Percentiles rank a stretch among this genome's conserved stretches.
phyloP scores from a whole-genome alignment of 2,797 vertebrate species.

The Enteromius radiatus region DNA sequence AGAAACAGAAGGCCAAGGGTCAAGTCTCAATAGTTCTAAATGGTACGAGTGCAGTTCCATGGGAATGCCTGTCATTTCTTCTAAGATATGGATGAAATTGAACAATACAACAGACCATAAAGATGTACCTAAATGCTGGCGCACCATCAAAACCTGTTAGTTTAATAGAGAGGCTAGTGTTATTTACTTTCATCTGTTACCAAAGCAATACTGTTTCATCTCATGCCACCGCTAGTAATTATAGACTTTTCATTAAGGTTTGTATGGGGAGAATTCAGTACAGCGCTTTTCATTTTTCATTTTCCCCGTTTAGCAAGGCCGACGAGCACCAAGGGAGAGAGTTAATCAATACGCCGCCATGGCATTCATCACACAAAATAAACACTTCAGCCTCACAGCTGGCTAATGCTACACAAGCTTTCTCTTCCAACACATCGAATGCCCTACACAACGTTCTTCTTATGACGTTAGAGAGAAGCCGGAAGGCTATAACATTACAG shows the following conservation, averaged over 20 bases:
- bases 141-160: constrained; percentile 22
- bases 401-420: constrained; percentile 50
- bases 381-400: constrained; percentile 59
- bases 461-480: neutral
- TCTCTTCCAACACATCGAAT: constrained; percentile 13
- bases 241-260: constrained; percentile 73
- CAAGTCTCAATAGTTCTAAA: neutral
- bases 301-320: constrained; percentile 74
- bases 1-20: neutral
- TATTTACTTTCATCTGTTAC: constrained; percentile 58
- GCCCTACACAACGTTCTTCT: constrained; percentile 20
- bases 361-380: constrained; percentile 77
- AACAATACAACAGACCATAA: constrained; percentile 40
- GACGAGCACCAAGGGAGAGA: constrained; percentile 72
- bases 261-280: constrained; percentile 61
- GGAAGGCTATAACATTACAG: constrained; percentile 22
- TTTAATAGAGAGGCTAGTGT: constrained; percentile 46
- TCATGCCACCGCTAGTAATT: constrained; percentile 69
- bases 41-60: neutral
- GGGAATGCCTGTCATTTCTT: neutral
- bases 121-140: constrained; percentile 22
- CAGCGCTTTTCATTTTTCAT: constrained; percentile 77
- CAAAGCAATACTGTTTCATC: constrained; percentile 64
- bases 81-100: neutral
- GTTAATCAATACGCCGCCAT: constrained; percentile 76